Conservation (phyloP, 2,797 vertebrate species). For the Pseudomugil tenellus region DNA sequence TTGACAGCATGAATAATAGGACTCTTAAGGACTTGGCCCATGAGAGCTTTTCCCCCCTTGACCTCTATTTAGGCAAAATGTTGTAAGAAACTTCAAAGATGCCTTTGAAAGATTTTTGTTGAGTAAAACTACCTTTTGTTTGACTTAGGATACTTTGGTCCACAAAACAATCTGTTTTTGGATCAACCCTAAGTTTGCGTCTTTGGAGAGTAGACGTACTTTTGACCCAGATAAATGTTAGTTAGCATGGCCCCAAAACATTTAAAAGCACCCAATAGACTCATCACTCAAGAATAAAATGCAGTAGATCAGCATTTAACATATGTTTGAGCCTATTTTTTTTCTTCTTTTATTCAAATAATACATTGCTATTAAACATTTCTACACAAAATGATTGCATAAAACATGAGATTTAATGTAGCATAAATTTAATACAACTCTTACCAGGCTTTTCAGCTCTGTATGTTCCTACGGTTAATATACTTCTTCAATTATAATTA, state of each 20-base stretch:
- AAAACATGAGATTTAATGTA: constrained; percentile 21
- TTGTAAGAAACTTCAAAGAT: constrained; percentile 35
- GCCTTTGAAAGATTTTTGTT: constrained; percentile 37
- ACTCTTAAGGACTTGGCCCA: constrained; percentile 10
- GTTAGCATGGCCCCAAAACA: constrained; percentile 62
- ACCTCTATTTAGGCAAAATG: constrained; percentile 38
- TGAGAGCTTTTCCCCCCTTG: constrained; percentile 4
- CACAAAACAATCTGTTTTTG: constrained; percentile 57
- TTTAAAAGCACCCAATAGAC: constrained; percentile 57
- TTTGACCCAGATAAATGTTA: constrained; percentile 70
- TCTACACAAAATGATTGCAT: constrained; percentile 37
- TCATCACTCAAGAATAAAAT: constrained; percentile 48
- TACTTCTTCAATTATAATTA: constrained; percentile 32
- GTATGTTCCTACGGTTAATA: constrained; percentile 18
- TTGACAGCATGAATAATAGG: constrained; percentile 7
- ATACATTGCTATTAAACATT: constrained; percentile 27
- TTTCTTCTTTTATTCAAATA: not conserved
- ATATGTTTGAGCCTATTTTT: not conserved
- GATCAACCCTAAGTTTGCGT: constrained; percentile 37
- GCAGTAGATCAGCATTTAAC: constrained; percentile 48
- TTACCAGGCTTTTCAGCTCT: constrained; percentile 16
- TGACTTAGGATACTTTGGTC: constrained; percentile 51
- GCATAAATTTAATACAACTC: constrained; percentile 27
- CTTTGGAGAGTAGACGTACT: constrained; percentile 52
- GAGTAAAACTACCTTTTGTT: constrained; percentile 53